These are phyloP conservation scores for Malthinus seriepunctatus DNA, from an alignment of 2,888 invertebrate genomes.

Conservation along the genomic window DNA sequence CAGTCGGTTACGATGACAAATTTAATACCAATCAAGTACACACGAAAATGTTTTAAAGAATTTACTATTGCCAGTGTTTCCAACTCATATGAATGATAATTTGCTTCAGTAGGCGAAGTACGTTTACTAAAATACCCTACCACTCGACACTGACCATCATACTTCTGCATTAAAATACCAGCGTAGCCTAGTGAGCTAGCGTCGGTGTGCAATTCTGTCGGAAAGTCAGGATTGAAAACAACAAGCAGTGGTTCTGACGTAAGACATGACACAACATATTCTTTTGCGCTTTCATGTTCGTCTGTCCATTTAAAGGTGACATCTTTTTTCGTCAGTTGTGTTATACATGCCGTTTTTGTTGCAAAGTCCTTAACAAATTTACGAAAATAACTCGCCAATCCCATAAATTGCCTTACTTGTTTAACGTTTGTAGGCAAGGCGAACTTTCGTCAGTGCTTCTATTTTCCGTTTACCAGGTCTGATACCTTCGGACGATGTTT, in stretches of 20 bases:
- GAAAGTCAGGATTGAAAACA: conserved; percentile 33
- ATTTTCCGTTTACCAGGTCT: conserved; percentile 32
- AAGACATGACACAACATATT: conserved; percentile 28
- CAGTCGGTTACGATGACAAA: conserved; percentile 45
- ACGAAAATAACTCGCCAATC: no score
- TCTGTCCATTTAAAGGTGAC: conserved; percentile 27
- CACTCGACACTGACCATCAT: conserved; percentile 25
- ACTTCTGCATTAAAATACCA: conserved; percentile 39
- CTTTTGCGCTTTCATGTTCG: conserved; percentile 30
- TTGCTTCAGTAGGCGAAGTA: conserved; percentile 35
- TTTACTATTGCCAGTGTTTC: conserved; percentile 44
- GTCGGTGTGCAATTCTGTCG: no score
- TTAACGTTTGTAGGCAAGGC: conserved; percentile 28
- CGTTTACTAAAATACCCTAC: conserved; percentile 39
- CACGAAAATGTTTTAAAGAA: conserved; percentile 37
- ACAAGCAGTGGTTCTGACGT: conserved; percentile 36
- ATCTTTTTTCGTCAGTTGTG: no score
- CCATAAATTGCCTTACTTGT: conserved; percentile 34
- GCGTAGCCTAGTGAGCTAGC: conserved; percentile 36
- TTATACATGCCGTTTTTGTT: neutral
- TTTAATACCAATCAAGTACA: conserved; percentile 35
- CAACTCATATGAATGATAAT: conserved; percentile 41
- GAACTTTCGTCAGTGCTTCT: conserved; percentile 27
- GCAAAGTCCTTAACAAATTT: neutral
- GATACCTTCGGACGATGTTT: conserved; percentile 26